Evolutionary conservation across 2,888 invertebrate genomes (phyloP).

Genomic region (Heliconius cydno): DNA sequence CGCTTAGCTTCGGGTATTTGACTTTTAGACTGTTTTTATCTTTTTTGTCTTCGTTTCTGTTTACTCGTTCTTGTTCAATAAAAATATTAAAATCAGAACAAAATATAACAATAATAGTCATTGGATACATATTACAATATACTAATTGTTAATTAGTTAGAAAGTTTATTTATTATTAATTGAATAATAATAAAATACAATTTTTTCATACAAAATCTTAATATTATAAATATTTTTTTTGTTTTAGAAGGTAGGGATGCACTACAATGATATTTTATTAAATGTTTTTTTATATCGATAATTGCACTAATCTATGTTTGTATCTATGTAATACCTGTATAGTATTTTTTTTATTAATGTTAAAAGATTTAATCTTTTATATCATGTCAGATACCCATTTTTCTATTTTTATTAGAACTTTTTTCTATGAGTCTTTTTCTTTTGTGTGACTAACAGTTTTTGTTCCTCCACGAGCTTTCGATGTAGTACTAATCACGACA

Average conservation of each 20-base stretch:
- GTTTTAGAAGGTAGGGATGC: neutral
- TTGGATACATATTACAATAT: no score
- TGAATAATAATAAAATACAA: no score
- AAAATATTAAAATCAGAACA: neutral
- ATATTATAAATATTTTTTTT: no score
- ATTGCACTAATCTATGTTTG: neutral
- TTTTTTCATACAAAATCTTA: no score
- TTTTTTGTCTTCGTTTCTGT: neutral
- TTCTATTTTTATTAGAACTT: slow-evolving; percentile 32
- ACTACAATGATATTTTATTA: neutral
- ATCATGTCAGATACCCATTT: slow-evolving; percentile 28
- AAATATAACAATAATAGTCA: no score
- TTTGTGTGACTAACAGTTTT: slow-evolving; percentile 42
- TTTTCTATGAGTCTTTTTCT: slow-evolving; percentile 41
- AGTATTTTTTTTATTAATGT: neutral
- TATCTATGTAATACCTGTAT: neutral
- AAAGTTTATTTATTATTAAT: no score
- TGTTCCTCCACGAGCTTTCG: slow-evolving; percentile 43
- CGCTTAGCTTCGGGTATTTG: slow-evolving; percentile 45
- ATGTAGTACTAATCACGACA: slow-evolving; percentile 43
- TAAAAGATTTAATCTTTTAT: neutral
- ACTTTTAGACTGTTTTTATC: slow-evolving; percentile 13
- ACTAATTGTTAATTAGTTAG: no score
- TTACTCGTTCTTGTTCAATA: neutral
- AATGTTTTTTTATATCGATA: neutral